phyloP scores from a whole-genome alignment of 2,113 vertebrate species.

The Motacilla tschutschensis region DNA sequence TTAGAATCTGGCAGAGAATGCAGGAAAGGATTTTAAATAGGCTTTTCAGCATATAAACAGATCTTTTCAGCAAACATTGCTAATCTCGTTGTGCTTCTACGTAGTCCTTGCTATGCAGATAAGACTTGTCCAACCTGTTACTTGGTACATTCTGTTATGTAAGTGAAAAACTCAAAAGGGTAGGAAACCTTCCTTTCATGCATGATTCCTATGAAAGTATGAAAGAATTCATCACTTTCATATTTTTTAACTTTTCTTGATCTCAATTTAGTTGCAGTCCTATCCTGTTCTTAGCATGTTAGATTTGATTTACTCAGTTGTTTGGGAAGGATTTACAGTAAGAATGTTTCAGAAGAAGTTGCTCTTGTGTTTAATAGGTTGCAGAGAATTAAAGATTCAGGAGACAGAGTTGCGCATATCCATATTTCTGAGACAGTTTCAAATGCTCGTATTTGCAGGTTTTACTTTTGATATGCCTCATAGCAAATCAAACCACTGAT shows the following conservation, averaged over 20 bases:
- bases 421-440: not conserved
- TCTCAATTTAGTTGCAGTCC: not conserved
- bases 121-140: constrained; percentile 35
- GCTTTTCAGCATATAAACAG: not conserved
- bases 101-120: constrained; percentile 36
- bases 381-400: not conserved
- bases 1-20: not conserved
- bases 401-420: not conserved
- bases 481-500: not conserved
- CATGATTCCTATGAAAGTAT: not conserved
- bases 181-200: not conserved
- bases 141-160: not conserved
- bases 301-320: not conserved
- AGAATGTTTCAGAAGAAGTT: not conserved
- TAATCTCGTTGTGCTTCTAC: constrained; percentile 23
- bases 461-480: not conserved
- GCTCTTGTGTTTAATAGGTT: not conserved
- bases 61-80: constrained; percentile 20
- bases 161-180: not conserved
- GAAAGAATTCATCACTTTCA: not conserved
- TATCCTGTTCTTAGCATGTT: not conserved
- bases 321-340: not conserved
- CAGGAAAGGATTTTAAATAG: not conserved
- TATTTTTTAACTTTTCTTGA: not conserved
- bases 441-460: not conserved